phyloP scores from a whole-genome alignment of 2,888 invertebrate genomes.

The Shargacucullia verbasci region DNA sequence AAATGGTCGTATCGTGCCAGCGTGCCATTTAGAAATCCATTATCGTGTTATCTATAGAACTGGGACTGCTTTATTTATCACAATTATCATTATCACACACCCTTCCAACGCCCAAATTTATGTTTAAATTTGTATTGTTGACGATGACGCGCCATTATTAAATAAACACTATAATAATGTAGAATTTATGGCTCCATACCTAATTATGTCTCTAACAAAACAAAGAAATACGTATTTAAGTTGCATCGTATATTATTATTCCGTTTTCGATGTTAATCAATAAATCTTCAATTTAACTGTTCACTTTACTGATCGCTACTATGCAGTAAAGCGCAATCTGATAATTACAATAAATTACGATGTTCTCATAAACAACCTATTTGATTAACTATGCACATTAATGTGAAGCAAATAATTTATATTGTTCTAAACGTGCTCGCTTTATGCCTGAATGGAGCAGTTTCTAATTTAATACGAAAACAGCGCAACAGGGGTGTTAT shows the following conservation, averaged over 20 bases:
- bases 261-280: constrained; percentile 8
- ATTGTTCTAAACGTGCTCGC: constrained; percentile 32
- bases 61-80: constrained; percentile 55
- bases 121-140: too few relatives aligned
- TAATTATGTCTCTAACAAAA: too few relatives aligned
- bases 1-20: constrained; percentile 57
- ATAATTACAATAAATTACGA: constrained; percentile 37
- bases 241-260: constrained; percentile 1
- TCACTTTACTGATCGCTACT: constrained; percentile 14
- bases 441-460: constrained; percentile 28
- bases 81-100: constrained; percentile 49
- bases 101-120: constrained; percentile 41
- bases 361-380: constrained; percentile 37
- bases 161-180: constrained; percentile 25
- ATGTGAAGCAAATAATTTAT: constrained; percentile 43
- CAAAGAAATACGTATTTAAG: neutral
- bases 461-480: constrained; percentile 47
- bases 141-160: too few relatives aligned
- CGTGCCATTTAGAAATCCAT: constrained; percentile 60
- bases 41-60: constrained; percentile 60
- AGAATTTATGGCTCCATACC: constrained; percentile 10
- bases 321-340: constrained; percentile 24
- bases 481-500: constrained; percentile 46
- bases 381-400: constrained; percentile 42
- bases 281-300: constrained; percentile 27